These are phyloP conservation scores for Pollachius pollachius DNA, from an alignment of 2,113 vertebrate genomes.

Conservation along the genomic window DNA sequence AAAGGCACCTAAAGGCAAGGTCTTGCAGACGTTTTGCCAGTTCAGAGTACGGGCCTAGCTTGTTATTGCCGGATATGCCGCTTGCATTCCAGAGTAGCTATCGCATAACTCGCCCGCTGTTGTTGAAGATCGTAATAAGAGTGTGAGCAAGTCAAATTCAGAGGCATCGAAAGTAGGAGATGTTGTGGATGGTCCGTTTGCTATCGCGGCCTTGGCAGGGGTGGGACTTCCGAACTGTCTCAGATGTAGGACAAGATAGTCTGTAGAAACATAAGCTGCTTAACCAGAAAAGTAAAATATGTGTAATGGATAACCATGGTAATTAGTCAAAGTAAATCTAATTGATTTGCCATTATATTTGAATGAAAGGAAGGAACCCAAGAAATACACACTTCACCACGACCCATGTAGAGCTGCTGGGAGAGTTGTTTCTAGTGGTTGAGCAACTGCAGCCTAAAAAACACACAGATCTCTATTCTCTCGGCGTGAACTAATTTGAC, in stretches of 20 bases:
- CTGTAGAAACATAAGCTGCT: neutral
- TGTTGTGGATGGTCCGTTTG: constrained; percentile 5
- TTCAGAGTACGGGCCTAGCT: too few species aligned
- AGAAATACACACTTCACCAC: too few species aligned
- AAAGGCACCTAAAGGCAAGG: too few species aligned
- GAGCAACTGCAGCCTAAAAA: constrained; percentile 5
- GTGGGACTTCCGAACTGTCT: neutral
- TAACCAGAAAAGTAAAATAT: too few species aligned
- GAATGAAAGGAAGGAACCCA: too few species aligned
- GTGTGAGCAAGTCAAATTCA: constrained; percentile 29
- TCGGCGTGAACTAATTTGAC: constrained; percentile 39
- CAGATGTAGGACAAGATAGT: constrained; percentile 1
- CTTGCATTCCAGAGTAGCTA: constrained; percentile 31
- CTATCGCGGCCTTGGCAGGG: constrained; percentile 26
- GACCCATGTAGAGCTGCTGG: neutral
- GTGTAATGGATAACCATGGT: too few species aligned
- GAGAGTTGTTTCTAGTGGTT: neutral
- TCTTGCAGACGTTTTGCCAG: too few species aligned
- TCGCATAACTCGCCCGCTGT: constrained; percentile 38
- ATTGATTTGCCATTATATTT: too few species aligned
- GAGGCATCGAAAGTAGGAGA: constrained; percentile 49
- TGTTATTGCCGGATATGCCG: too few species aligned
- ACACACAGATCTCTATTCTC: constrained; percentile 23
- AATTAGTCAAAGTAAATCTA: too few species aligned
- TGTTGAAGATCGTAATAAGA: constrained; percentile 29